These are phyloP conservation scores for Plemyria rubiginata DNA, from an alignment of 2,888 invertebrate species.

Conservation along the genomic window DNA sequence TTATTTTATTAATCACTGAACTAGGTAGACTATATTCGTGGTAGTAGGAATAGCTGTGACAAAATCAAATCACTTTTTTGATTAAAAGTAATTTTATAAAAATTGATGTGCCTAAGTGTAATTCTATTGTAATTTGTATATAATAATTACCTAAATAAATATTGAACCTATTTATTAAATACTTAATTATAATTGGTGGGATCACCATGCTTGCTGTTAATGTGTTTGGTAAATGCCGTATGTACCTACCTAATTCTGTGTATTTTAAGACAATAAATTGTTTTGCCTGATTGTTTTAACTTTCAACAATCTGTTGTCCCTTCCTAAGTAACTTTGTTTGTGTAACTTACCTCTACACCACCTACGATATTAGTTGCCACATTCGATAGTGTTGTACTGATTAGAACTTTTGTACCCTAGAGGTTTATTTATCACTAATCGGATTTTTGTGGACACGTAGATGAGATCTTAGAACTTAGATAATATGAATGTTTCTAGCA, in stretches of 20 bases:
- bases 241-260: conserved; percentile 53
- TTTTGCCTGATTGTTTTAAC: conserved; percentile 42
- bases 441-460: conserved; percentile 50
- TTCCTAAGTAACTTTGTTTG: not conserved
- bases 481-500: conserved; percentile 66
- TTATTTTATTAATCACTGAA: conserved; percentile 56
- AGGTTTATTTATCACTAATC: conserved; percentile 51
- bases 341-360: conserved; percentile 13
- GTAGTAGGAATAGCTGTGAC: conserved; percentile 75
- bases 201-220: conserved; percentile 38
- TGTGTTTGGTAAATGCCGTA: conserved; percentile 47
- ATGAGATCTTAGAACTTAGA: conserved; percentile 54
- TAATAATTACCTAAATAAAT: conserved; percentile 61
- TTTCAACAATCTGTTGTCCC: not conserved
- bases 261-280: conserved; percentile 70
- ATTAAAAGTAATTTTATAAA: conserved; percentile 83
- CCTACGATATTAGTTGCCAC: conserved; percentile 44
- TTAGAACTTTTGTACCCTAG: conserved; percentile 61
- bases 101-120: conserved; percentile 86
- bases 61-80: conserved; percentile 76
- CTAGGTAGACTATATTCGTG: conserved; percentile 65
- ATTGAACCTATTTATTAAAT: conserved; percentile 59
- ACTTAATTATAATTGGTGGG: conserved; percentile 52
- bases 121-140: conserved; percentile 78
- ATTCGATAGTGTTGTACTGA: conserved; percentile 64